These are phyloP conservation scores for Lamellibrachia columna DNA, from an alignment of 2,888 invertebrate species.

Conservation along the genomic window DNA sequence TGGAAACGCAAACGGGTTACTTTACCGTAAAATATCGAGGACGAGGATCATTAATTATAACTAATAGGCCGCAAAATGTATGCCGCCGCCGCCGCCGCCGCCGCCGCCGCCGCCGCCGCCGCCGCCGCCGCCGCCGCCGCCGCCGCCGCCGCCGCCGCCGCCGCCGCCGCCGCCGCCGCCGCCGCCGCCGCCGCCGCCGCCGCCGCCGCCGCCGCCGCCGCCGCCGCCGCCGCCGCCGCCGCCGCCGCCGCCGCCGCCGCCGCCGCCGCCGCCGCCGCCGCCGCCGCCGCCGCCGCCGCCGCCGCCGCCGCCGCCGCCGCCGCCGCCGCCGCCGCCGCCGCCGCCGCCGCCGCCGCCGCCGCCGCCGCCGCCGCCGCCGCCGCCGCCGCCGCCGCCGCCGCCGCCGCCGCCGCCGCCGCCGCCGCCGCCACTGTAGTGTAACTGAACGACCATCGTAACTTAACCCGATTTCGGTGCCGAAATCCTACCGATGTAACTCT, in stretches of 20 bases:
- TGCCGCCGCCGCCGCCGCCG: too few species aligned
- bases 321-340: not conserved
- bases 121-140: not conserved
- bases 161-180: not conserved
- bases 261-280: not conserved
- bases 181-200: not conserved
- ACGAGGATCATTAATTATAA: too few species aligned
- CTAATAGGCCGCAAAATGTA: too few species aligned
- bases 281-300: not conserved
- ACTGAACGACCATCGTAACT: too few species aligned
- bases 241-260: not conserved
- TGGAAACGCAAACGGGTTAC: too few species aligned
- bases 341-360: not conserved
- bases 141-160: not conserved
- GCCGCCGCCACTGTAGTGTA: not conserved
- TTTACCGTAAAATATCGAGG: too few species aligned
- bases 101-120: too few species aligned
- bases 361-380: not conserved
- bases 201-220: not conserved
- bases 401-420: slow-evolving; percentile 7
- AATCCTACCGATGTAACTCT: too few species aligned
- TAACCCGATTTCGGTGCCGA: too few species aligned
- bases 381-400: not conserved
- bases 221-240: not conserved
- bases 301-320: not conserved